A percentile compares a stretch with the other conserved stretches of the same genome.
These are phyloP conservation scores for Lacerta agilis DNA, from an alignment of 2,797 vertebrate genomes.

Conservation along the genomic window DNA sequence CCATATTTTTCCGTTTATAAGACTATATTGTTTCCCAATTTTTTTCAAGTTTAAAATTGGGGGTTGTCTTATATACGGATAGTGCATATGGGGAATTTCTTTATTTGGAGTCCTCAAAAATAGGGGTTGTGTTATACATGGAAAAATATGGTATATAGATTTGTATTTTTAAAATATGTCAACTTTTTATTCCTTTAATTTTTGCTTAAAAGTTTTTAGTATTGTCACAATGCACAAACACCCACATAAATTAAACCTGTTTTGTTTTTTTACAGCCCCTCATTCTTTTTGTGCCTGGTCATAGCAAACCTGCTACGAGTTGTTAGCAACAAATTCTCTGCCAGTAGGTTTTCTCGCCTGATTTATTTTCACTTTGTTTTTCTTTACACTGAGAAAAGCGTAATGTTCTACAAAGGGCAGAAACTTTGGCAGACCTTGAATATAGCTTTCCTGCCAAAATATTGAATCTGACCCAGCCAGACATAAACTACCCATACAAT, in stretches of 20 bases:
- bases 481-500: slow-evolving; percentile 5
- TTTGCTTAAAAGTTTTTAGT: background rate
- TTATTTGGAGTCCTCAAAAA: too few species aligned
- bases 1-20: too few species aligned
- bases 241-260: too few species aligned
- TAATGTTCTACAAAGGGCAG: background rate
- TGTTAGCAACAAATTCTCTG: background rate
- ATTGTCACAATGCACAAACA: background rate
- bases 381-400: background rate
- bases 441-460: background rate
- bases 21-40: too few species aligned
- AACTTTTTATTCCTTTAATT: background rate
- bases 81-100: too few species aligned
- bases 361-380: background rate
- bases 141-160: too few species aligned
- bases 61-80: too few species aligned
- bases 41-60: too few species aligned
- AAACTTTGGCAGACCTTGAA: background rate
- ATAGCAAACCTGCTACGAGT: background rate
- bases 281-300: background rate
- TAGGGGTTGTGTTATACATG: too few species aligned
- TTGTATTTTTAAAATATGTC: background rate
- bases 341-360: background rate
- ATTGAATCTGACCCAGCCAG: background rate
- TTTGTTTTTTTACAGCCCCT: too few species aligned